phyloP scores from a whole-genome alignment of 2,888 invertebrate species.

The Thera britannica region DNA sequence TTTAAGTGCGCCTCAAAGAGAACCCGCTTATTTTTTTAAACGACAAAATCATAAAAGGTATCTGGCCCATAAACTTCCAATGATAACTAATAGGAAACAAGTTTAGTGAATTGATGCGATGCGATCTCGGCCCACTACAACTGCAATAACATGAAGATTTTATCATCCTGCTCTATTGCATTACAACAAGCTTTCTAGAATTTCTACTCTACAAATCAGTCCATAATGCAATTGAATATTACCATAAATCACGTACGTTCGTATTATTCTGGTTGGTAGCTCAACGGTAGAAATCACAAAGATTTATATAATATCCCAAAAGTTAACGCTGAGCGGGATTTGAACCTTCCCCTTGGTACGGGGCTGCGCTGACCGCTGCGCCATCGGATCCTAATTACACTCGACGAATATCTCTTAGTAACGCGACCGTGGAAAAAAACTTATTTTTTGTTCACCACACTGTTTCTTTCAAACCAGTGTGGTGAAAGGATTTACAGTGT shows the following conservation, averaged over 20 bases:
- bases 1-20: no score
- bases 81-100: constrained; percentile 29
- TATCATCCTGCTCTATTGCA: constrained; percentile 29
- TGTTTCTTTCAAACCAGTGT: no score
- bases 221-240: constrained; percentile 23
- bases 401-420: no score
- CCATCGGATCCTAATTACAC: no score
- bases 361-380: no score
- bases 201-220: constrained; percentile 33
- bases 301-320: no score
- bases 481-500: no score
- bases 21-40: constrained; percentile 17
- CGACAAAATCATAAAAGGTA: constrained; percentile 15
- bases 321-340: no score
- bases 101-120: constrained; percentile 22
- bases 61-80: constrained; percentile 20
- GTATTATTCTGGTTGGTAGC: constrained; percentile 1
- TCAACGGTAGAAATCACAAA: neutral
- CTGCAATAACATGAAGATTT: constrained; percentile 29
- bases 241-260: constrained; percentile 15
- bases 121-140: constrained; percentile 25
- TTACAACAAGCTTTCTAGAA: constrained; percentile 26
- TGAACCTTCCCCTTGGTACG: no score
- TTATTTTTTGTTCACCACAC: no score
- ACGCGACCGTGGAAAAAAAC: no score